Evolutionary conservation across 2,888 invertebrate genomes (phyloP), one percentile per base, ranked within the genome.

Genomic region (Amorpha juglandis): DNA sequence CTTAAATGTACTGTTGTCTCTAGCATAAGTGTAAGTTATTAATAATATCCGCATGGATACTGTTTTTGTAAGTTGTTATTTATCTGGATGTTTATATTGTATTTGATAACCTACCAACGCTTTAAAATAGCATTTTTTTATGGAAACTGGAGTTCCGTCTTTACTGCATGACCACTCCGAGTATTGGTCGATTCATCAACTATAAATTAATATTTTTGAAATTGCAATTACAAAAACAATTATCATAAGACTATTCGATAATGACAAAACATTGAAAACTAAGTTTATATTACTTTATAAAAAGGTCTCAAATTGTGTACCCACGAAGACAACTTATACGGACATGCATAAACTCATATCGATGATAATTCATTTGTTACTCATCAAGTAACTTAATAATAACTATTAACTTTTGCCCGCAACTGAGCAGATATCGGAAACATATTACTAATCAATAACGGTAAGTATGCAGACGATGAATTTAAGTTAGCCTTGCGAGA

Each of bases 401-500:
- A 42, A 42, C 19, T 16, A 38, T 42, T 38, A 58, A 42, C 42
- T 19, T 42, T 19, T 42, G 58, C 42, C 19, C 42, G 19, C 42
- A 38, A 42, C 50, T 50, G 6, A 35, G 4, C 2, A 35, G 52
- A n/a, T 55, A 58, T 55, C 55, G 38, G 35, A 55, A 58, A 6
- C 3, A 38, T 16, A n/a, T 35, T 35, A 35, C 48, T 42, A 55
- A 42, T 58, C 42, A 19, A 58, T 58, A 19, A 58, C 42, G 19
- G 55, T 42, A 58, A 16, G n/a, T n/a, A n/a, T n/a, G n/a, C n/a
- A n/a, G n/a, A 19, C 19, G 58, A 21, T 12, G 58, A 12, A 58
- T 58, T 58, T 38, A 16, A 58, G 19, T 12, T 38, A 19, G 42
- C 42, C 58, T 42, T 58, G 58, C 42, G 42, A 58, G 19, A 58